Evolutionary conservation across 2,888 invertebrate genomes (phyloP), one percentile per base, ranked within the genome.

Genomic region (Drosophila parthenogenetica): DNA sequence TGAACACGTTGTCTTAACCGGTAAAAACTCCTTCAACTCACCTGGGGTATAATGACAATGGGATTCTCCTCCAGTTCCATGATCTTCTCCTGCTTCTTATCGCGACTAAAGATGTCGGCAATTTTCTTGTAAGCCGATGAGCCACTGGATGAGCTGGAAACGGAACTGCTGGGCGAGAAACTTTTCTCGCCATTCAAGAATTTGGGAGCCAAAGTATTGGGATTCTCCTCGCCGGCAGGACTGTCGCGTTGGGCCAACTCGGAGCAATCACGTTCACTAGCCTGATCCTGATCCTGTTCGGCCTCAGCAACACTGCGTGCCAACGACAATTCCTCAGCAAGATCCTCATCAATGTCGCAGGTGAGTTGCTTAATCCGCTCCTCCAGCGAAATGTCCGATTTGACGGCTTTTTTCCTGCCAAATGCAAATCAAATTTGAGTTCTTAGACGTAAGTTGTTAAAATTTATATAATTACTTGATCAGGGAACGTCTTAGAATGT

Each of bases 281-380:
- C 65, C 59, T 46, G 59, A 22, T 82, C 82, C 58, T 51, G 70
- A 13, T 82, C 82, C 64, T 81, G 78, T 3, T 78, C 78, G 5
- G 46, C 40, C 46, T 79, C 87, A 40, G 50, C 72, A n/a, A 78
- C 70, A 14, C 68, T 68, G 40, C 87, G 77, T 5, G 66, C 53
- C 7, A 81, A 48, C 32, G 81, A 61, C 2, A 84, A 50, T 42
- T 84, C 83, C 81, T 84, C 83, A 13, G 46, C 83, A 1, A 84
- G 68, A 48, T 94, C 94, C 49, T 96, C 96, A 69, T 97, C 97
- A 40, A 96, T 95, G 90, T 97, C 96, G 89, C 97, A 97, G 1
- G 97, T 98, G 51, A 98, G 93, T 89, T 96, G 95, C 49, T 96
- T 95, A 76, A 98, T 97, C 70, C 97, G 94, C 89, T 98, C 98